phyloP scores from a whole-genome alignment of 2,888 invertebrate genomes.

The Alcis repandata region DNA sequence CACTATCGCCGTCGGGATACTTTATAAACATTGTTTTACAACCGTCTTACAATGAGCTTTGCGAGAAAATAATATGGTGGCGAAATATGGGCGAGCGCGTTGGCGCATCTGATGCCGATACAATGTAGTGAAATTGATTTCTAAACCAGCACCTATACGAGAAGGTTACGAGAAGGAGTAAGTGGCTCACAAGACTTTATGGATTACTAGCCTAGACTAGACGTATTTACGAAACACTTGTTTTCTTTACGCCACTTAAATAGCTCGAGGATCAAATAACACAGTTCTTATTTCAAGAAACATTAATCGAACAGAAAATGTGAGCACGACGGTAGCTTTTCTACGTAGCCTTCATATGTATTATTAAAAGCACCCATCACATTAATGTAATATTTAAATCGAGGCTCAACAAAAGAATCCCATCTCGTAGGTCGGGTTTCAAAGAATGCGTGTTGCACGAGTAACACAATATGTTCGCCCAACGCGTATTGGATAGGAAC shows the following conservation, averaged over 20 bases:
- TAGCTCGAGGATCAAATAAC: background rate
- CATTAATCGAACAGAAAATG: conserved; percentile 44
- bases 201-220: background rate
- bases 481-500: conserved; percentile 60
- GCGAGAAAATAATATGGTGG: conserved; percentile 55
- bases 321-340: conserved; percentile 31
- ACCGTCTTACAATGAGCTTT: conserved; percentile 67
- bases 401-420: conserved; percentile 79
- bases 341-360: conserved; percentile 48
- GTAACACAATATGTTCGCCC: conserved; percentile 80
- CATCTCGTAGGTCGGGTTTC: conserved; percentile 76
- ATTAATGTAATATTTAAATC: conserved; percentile 83
- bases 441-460: conserved; percentile 75
- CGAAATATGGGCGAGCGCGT: conserved; percentile 58
- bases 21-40: conserved; percentile 76
- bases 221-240: background rate
- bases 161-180: conserved; percentile 2
- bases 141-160: conserved; percentile 28
- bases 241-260: background rate
- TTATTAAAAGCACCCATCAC: conserved; percentile 72
- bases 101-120: conserved; percentile 50
- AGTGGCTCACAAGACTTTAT: conserved; percentile 3
- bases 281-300: conserved; percentile 31
- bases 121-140: conserved; percentile 42
- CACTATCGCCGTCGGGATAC: conserved; percentile 58